Evolutionary conservation across 92 coral and sea anemone genomes (phyloP), one percentile per base, ranked within the genome.

Genomic region (Parazoanthus swiftii): DNA sequence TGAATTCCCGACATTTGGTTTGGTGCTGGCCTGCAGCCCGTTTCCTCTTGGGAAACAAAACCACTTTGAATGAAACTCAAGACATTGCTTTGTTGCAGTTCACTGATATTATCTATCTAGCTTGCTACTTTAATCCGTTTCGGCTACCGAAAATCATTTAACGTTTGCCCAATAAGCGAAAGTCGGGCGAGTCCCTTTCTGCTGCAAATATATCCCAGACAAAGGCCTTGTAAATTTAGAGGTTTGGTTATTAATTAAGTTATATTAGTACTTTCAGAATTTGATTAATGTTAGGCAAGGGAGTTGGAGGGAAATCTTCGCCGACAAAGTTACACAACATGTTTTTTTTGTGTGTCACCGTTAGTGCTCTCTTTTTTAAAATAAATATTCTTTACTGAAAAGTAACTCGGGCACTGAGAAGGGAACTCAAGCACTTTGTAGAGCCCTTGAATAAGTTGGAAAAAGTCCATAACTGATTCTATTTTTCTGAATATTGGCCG

Each of bases 11-110:
- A 81, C 71, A 1, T 56, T 65, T 59, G 85, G 86, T 43, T 63
- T 66, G 63, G 38, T 82, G 86, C 86, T 82, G 86, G 54, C 86
- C 86, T 39, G 86, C 86, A 82, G 86, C 86, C 36, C 76, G 86
- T 67, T 82, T 82, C 86, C 86, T 66, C 86, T 82, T 23, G 86
- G 86, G 86, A 81, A 81, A 81, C 85, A 81, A 81, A 81, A 81
- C 85, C 85, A 59, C 59, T 39, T 77, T 46, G 25, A 77, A 39
- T 44, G 50, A 37, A 66, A n/a, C 65, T 8, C 18, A 65, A 63
- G 9, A 21, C 58, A 38, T 42, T 42, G 38, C 59, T 9, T 48
- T 25, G 63, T 50, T 79, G 26, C 76, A 48, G 43, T 21, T 39
- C 11, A 25, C 33, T 44, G 46, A 33, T 48, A 48, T 48, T 44